Base-by-base conservation (phyloP, 2,113 vertebrate genomes). In the Phyllostomus discolor region DNA sequence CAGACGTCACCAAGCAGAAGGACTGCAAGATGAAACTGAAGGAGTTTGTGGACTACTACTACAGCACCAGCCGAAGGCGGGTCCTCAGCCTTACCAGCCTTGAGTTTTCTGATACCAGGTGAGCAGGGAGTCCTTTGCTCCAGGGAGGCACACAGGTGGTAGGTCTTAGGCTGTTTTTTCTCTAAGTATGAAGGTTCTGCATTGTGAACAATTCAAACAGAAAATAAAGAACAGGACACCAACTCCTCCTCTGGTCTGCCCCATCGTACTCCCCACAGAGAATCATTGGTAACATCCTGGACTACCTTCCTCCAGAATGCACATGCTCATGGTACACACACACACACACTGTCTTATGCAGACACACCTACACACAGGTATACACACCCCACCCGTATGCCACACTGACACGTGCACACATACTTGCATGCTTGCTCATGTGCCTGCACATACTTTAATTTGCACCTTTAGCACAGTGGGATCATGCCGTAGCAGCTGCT, bases 1-100 rank as follows among this genome's bases (percentile, higher is more conserved):
- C 99, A 0, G 99, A 99, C 10, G 99, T 99, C 96, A 99, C 99
- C 95, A 99, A 99, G 97, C 99, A 99, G 98, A 99, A 99, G 2
- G 99, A 99, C 95, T 99, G 99, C 98, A 99, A 99, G 98, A 99
- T 99, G 99, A 99, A 99, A 95, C 98, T 99, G 28, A 99, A 99
- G 98, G 99, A 99, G 95, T 99, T 99, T 98, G 99, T 99, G 38
- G 99, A 99, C 98, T 99, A 99, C 91, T 99, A 99, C 98, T 99
- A 99, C 95, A 99, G 99, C 98, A 99, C 99, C 86, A 99, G 99
- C 98, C 99, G 99, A 94, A 99, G 99, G 98, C 99, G 99, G 78
- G 99, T 99, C 41, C 99, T 99, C 95, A 99, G 99, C 0, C 98
- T 99, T 95, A 99, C 99, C 97, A 99, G 99, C 98, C 97, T 99